Conservation (phyloP, 2,888 invertebrate species). For the Biston stratarius region DNA sequence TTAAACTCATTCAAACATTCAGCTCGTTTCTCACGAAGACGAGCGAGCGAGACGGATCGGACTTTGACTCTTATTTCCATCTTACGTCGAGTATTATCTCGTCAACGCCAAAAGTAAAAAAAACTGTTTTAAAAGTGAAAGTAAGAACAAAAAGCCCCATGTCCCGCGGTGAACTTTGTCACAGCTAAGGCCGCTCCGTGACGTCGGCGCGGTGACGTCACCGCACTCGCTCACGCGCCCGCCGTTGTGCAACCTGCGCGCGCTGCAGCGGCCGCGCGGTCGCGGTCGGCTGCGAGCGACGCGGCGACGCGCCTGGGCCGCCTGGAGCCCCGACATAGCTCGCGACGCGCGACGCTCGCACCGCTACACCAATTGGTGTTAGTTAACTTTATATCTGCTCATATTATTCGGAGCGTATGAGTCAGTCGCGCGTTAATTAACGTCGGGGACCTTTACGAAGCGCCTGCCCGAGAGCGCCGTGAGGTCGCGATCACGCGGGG, state of each 20-base stretch:
- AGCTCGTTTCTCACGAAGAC: neutral
- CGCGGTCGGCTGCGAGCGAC: no score
- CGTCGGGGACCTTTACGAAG: neutral
- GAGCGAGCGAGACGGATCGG: constrained; percentile 2
- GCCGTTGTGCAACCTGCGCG: neutral
- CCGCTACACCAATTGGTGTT: constrained; percentile 23
- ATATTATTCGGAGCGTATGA: constrained; percentile 14
- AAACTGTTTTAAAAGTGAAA: constrained; percentile 4
- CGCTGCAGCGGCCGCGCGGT: neutral
- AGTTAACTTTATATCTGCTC: constrained; percentile 18
- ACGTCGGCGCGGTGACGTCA: constrained; percentile 59
- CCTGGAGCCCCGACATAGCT: neutral
- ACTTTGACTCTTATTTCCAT: neutral
- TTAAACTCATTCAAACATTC: neutral
- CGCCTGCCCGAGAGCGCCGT: no score
- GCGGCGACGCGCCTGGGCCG: neutral
- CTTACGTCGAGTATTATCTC: neutral
- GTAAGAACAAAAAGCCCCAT: constrained; percentile 7
- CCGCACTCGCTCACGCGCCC: constrained; percentile 17
- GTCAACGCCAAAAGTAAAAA: neutral
- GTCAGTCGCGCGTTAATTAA: neutral
- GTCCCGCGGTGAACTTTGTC: constrained; percentile 36
- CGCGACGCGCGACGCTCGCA: constrained; percentile 4
- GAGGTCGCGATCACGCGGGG: no score
- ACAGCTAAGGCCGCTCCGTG: constrained; percentile 21